Percentiles rank a stretch among this genome's conserved stretches.
Conservation (phyloP, 2,113 vertebrate species). For the Hypomesus transpacificus region DNA sequence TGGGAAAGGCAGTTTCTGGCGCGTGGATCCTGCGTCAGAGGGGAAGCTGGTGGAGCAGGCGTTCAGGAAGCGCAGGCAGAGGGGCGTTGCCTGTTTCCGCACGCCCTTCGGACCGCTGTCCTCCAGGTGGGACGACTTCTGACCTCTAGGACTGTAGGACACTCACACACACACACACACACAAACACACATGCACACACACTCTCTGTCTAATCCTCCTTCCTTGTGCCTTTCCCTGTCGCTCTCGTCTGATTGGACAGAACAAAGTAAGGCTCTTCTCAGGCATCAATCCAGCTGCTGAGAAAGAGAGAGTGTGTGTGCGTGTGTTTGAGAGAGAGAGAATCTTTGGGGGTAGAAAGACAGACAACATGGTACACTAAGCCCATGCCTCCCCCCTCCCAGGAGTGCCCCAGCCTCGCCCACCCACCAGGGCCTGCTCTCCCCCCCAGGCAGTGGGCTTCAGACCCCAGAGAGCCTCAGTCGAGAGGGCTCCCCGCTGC, state of each 20-base stretch:
- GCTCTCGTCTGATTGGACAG: slow-evolving; percentile 66
- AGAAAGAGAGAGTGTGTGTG: slow-evolving; percentile 9
- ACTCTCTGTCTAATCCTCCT: slow-evolving; percentile 28
- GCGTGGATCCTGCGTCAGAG: slow-evolving; percentile 93
- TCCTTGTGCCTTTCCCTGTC: slow-evolving; percentile 47
- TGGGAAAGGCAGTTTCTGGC: slow-evolving; percentile 96
- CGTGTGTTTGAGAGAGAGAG: background rate
- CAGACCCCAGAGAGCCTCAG: slow-evolving; percentile 97
- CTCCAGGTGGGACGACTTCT: slow-evolving; percentile 77
- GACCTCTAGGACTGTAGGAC: background rate
- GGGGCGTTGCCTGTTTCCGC: slow-evolving; percentile 95
- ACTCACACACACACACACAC: background rate
- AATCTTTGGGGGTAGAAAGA: no score
- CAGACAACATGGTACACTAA: no score
- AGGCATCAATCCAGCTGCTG: slow-evolving; percentile 4
- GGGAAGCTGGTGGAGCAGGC: slow-evolving; percentile 96
- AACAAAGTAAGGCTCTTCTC: slow-evolving; percentile 67
- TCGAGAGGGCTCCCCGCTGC: slow-evolving; percentile 91
- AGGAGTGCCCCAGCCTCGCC: slow-evolving; percentile 97
- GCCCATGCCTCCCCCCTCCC: background rate
- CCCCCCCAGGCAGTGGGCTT: slow-evolving; percentile 88
- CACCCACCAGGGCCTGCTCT: slow-evolving; percentile 92
- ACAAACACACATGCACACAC: slow-evolving; percentile 7
- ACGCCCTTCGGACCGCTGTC: slow-evolving; percentile 97
- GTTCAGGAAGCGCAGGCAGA: slow-evolving; percentile 93